Evolutionary conservation across 2,797 vertebrate genomes (phyloP), one percentile per base, ranked within the genome.

Genomic region (Neopelma chrysocephalum): DNA sequence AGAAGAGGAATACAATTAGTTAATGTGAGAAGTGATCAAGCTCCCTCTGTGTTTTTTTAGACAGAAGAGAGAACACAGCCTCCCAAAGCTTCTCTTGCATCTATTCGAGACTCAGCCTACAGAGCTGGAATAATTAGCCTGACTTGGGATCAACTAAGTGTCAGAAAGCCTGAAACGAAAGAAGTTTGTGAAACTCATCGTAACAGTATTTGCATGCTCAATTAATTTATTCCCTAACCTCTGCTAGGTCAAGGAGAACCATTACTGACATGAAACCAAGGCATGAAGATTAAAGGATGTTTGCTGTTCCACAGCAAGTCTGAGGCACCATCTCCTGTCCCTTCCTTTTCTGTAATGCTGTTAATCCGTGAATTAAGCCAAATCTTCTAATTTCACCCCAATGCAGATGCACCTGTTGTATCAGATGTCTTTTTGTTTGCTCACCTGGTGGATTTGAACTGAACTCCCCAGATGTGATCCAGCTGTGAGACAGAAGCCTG

Each of bases 31-130:
- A 90, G 34, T 57, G 38, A 66, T 40, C 69, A 94, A 83, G 32
- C 34, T 45, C 25, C 76, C 72, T 71, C 61, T 1, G 22, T 36
- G 57, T 20, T 76, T 81, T 73, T 94, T 87, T 54, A 89, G 47
- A 83, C 43, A 72, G 77, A 43, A 82, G 54, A 70, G 51, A 77
- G 71, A 96, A 94, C 48, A 60, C 11, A 91, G 62, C 17, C 65
- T 91, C 32, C 22, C 71, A 87, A 71, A 82, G 29, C 25, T 93
- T 20, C 54, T 86, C 50, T 89, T 75, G 42, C 45, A 70, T 86
- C 48, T 90, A 36, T 82, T 96, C 88, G 69, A 75, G 86, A 88
- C 12, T 68, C 77, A 91, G 85, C 77, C 82, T 83, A 88, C 77
- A 83, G 82, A 95, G 50, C 36, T 76, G 47, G 36, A 93, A 82